Evolutionary conservation across 2,113 vertebrate genomes (phyloP).

Genomic region (Mesocricetus auratus): DNA sequence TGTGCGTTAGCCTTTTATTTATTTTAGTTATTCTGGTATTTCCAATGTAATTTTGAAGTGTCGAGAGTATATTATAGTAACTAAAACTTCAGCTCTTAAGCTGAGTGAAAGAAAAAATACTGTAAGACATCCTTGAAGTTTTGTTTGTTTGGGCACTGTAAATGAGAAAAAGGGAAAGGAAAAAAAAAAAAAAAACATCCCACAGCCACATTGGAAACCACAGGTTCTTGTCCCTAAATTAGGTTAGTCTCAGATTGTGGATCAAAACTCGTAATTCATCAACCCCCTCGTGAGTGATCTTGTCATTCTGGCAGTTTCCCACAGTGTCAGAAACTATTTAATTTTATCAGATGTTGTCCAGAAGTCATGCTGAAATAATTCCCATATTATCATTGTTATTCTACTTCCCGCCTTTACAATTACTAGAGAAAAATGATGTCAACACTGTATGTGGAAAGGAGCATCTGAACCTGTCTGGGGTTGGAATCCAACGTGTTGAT

Average conservation of each 20-base stretch:
- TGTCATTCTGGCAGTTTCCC: constrained; percentile 81
- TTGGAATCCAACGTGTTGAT: constrained; percentile 21
- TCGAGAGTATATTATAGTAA: constrained; percentile 84
- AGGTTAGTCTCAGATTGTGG: constrained; percentile 80
- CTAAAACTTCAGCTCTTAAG: constrained; percentile 84
- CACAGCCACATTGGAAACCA: constrained; percentile 85
- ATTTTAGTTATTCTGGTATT: constrained; percentile 86
- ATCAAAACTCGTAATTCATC: constrained; percentile 80
- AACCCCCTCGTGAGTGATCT: constrained; percentile 79
- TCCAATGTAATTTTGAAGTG: constrained; percentile 84
- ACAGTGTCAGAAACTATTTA: constrained; percentile 86
- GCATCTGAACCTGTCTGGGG: constrained; percentile 56
- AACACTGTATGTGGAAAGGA: constrained; percentile 67
- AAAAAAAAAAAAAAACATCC: constrained; percentile 78
- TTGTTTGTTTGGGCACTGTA: constrained; percentile 89
- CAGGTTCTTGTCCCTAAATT: constrained; percentile 85
- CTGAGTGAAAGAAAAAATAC: constrained; percentile 87
- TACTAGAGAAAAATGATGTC: constrained; percentile 54
- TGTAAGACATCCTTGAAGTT: constrained; percentile 86
- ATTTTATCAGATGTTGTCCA: constrained; percentile 81
- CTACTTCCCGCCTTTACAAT: constrained; percentile 74
- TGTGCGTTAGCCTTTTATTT: constrained; percentile 88
- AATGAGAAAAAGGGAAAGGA: constrained; percentile 81
- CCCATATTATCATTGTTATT: constrained; percentile 70
- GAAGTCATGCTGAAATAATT: constrained; percentile 80